Evolutionary conservation across 2,113 vertebrate genomes (phyloP).

Genomic region (Pica pica): DNA sequence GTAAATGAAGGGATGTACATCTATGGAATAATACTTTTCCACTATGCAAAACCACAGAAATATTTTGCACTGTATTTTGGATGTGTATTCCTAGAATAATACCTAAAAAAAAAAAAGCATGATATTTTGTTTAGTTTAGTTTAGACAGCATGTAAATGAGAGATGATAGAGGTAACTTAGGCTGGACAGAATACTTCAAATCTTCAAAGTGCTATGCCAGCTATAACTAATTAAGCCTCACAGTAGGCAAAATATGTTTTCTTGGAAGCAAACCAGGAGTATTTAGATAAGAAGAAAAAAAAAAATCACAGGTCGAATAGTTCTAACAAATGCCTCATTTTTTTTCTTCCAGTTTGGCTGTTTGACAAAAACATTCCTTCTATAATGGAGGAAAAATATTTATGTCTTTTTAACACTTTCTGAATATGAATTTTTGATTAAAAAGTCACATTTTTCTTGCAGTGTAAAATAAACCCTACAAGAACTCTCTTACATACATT

Average conservation of each 20-base stretch:
- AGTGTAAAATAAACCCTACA: background rate
- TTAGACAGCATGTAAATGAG: background rate
- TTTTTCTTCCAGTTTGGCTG: background rate
- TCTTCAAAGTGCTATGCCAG: background rate
- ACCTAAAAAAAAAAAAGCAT: fast-evolving
- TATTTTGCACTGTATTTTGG: background rate
- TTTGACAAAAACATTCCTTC: background rate
- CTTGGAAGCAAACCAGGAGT: background rate
- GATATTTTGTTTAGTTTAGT: background rate
- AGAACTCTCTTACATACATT: background rate
- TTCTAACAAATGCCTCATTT: background rate
- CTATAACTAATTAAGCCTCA: background rate
- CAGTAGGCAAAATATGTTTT: background rate
- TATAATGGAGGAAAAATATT: background rate
- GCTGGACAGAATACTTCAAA: background rate
- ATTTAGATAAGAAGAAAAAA: background rate
- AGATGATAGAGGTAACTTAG: background rate
- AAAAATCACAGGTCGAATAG: background rate
- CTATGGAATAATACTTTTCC: background rate
- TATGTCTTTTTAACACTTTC: background rate
- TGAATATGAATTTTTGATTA: background rate
- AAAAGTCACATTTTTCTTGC: background rate
- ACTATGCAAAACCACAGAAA: background rate
- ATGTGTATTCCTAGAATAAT: background rate
- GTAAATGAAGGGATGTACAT: background rate